Evolutionary conservation across 1,140 invertebrate species (phyloP).

Genomic region (Pseudomyrmex flavicornis): DNA sequence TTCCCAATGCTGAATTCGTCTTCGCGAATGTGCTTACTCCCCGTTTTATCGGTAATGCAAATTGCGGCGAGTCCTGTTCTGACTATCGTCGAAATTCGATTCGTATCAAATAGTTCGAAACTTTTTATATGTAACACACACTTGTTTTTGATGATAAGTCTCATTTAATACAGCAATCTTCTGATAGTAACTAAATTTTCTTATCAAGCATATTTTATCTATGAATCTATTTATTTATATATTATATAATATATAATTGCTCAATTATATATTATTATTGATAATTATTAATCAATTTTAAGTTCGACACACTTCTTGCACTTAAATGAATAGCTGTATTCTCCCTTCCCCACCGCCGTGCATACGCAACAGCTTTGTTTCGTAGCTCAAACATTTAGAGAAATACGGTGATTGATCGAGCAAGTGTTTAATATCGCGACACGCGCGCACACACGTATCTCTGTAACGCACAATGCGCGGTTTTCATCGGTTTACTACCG

Average conservation of each 20-base stretch:
- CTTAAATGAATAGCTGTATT: neutral
- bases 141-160: no score
- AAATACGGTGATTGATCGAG: conserved; percentile 15
- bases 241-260: neutral
- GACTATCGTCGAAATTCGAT: conserved; percentile 9
- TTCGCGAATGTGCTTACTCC: conserved; percentile 37
- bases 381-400: neutral
- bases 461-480: neutral
- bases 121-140: no score
- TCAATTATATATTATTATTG: conserved; percentile 20
- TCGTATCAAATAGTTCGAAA: conserved; percentile 6
- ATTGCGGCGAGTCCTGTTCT: conserved; percentile 45
- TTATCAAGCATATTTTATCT: neutral
- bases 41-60: conserved; percentile 34
- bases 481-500: conserved; percentile 1
- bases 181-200: no score
- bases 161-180: no score
- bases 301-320: neutral
- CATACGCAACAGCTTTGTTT: neutral
- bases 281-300: neutral
- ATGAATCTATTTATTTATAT: neutral
- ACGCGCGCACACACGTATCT: conserved; percentile 30
- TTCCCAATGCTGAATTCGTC: conserved; percentile 54
- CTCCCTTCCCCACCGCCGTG: neutral
- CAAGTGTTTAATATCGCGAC: conserved; percentile 15